phyloP scores from a whole-genome alignment of 2,888 invertebrate genomes.

The Thecophora atra region DNA sequence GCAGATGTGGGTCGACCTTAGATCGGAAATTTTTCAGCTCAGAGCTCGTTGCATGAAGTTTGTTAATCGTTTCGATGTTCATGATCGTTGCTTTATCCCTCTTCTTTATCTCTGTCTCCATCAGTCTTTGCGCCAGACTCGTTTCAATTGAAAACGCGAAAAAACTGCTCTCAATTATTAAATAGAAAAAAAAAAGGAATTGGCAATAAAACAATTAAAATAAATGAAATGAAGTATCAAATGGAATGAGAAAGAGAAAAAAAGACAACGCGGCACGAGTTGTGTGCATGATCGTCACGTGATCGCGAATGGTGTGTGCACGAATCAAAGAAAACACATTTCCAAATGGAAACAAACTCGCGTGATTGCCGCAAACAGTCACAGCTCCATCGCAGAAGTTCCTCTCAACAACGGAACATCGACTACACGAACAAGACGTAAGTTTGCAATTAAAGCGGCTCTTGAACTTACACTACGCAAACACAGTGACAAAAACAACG shows the following conservation, averaged over 20 bases:
- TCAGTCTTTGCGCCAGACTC: not conserved
- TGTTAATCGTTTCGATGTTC: no score
- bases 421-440: not conserved
- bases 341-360: not conserved
- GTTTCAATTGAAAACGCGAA: slow-evolving; percentile 8
- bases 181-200: slow-evolving; percentile 34
- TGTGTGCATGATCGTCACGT: slow-evolving; percentile 14
- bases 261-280: not conserved
- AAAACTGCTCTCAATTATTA: slow-evolving; percentile 27
- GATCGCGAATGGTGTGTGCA: not conserved
- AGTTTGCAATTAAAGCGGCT: slow-evolving; percentile 6
- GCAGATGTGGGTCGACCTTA: no score
- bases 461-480: slow-evolving; percentile 24
- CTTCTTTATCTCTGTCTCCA: not conserved
- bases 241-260: slow-evolving; percentile 5
- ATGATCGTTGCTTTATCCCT: not conserved
- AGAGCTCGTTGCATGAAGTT: no score
- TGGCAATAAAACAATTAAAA: slow-evolving; percentile 31
- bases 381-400: not conserved
- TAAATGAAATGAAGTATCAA: slow-evolving; percentile 26
- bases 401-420: not conserved
- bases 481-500: slow-evolving; percentile 1
- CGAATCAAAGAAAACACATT: not conserved
- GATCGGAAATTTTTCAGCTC: no score
- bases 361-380: not conserved